These are phyloP conservation scores for Sminthurides aquaticus DNA, from an alignment of 2,888 invertebrate genomes.

Conservation along the genomic window DNA sequence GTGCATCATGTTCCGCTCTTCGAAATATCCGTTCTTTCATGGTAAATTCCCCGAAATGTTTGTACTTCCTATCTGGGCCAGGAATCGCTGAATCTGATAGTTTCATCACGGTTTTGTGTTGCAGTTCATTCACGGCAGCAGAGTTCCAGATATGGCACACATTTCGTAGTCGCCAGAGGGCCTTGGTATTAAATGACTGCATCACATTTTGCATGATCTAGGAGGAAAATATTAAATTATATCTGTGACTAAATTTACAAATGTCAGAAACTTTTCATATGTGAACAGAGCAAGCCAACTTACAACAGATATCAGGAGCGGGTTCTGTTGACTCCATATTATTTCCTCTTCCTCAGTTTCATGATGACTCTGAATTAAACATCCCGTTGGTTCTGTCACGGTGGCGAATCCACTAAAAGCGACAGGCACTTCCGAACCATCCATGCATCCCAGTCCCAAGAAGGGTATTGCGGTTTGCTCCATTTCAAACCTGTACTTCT, in stretches of 20 bases:
- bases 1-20: not conserved
- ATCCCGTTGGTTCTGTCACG: not conserved
- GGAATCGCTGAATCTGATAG: not conserved
- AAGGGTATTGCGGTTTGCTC: too few species aligned
- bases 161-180: not conserved
- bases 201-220: not conserved
- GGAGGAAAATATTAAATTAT: too few species aligned
- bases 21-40: not conserved
- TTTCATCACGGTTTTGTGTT: not conserved
- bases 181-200: not conserved
- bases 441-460: too few species aligned
- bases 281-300: too few species aligned
- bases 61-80: not conserved
- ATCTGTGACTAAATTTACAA: too few species aligned
- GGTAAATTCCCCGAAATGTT: not conserved
- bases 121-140: not conserved
- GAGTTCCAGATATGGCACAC: not conserved
- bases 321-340: not conserved
- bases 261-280: too few species aligned
- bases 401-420: too few species aligned
- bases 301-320: not conserved
- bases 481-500: too few species aligned
- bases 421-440: too few species aligned
- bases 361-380: not conserved
- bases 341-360: not conserved